These are phyloP conservation scores for Ptyas mucosa DNA, from an alignment of 2,113 vertebrate species.

Conservation along the genomic window DNA sequence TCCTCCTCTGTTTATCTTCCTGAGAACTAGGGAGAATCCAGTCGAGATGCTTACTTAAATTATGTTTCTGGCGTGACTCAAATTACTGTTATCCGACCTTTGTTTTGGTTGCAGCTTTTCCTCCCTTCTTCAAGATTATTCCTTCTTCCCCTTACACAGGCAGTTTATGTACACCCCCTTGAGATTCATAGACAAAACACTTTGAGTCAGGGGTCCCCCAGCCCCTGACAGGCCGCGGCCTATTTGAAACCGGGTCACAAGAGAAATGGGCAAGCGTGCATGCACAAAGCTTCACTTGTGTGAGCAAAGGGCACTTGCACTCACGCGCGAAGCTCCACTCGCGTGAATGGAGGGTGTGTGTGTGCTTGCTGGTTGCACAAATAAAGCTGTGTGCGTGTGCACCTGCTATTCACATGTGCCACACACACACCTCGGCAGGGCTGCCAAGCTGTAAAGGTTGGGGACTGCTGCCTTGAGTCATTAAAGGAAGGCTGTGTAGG, in stretches of 20 bases:
- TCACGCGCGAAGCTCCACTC: too few relatives aligned
- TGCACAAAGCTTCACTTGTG: too few relatives aligned
- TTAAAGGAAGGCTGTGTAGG: not conserved
- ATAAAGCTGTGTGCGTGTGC: too few relatives aligned
- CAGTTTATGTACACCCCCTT: not conserved
- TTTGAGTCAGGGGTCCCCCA: not conserved
- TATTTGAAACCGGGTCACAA: too few relatives aligned
- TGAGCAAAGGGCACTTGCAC: too few relatives aligned
- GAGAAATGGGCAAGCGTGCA: too few relatives aligned
- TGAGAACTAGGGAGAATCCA: not conserved
- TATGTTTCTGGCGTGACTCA: not conserved
- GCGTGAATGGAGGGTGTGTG: too few relatives aligned
- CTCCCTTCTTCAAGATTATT: not conserved
- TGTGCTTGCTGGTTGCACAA: too few relatives aligned
- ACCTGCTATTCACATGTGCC: too few relatives aligned
- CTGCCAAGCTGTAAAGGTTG: too few relatives aligned
- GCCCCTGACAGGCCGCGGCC: too few relatives aligned
- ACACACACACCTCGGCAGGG: too few relatives aligned
- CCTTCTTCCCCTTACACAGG: not conserved
- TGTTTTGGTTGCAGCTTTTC: not conserved
- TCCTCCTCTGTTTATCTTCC: not conserved
- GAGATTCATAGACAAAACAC: not conserved
- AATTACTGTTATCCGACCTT: not conserved
- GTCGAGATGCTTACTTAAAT: not conserved
- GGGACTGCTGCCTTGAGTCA: not conserved